A percentile compares a stretch with the other conserved stretches of the same genome.
These are phyloP conservation scores for Monochamus saltuarius DNA, from an alignment of 1,140 invertebrate species.

Conservation along the genomic window DNA sequence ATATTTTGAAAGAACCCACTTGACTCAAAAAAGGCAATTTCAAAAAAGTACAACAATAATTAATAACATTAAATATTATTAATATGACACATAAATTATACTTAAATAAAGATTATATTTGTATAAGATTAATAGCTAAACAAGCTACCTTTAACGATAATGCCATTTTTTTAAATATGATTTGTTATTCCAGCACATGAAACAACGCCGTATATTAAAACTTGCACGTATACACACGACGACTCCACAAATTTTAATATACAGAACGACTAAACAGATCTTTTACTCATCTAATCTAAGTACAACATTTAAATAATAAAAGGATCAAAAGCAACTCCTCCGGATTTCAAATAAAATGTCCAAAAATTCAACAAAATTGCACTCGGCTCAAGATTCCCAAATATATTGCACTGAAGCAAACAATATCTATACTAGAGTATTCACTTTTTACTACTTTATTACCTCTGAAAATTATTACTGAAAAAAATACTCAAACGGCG, in stretches of 20 bases:
- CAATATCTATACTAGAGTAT: constrained; percentile 13
- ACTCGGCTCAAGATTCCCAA: constrained; percentile 10
- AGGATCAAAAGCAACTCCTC: too few species aligned
- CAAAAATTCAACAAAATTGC: constrained; percentile 17
- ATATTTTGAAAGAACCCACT: constrained; percentile 21
- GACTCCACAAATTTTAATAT: constrained; percentile 8
- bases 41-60: constrained; percentile 22
- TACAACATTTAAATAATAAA: constrained; percentile 17
- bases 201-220: constrained; percentile 18
- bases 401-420: constrained; percentile 15
- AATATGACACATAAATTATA: constrained; percentile 35
- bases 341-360: constrained; percentile 16
- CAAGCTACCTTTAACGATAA: constrained; percentile 30
- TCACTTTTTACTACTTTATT: neutral
- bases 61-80: constrained; percentile 35
- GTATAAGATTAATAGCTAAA: constrained; percentile 27
- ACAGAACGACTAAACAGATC: neutral
- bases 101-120: constrained; percentile 16
- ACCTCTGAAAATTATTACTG: neutral
- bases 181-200: constrained; percentile 11
- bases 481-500: constrained; percentile 18
- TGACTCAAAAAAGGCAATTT: constrained; percentile 7
- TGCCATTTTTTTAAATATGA: constrained; percentile 17
- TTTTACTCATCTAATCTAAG: constrained; percentile 25
- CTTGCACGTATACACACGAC: constrained; percentile 9